Evolutionary conservation across 2,888 invertebrate genomes (phyloP).

Genomic region (Neocrepidodera transversa): DNA sequence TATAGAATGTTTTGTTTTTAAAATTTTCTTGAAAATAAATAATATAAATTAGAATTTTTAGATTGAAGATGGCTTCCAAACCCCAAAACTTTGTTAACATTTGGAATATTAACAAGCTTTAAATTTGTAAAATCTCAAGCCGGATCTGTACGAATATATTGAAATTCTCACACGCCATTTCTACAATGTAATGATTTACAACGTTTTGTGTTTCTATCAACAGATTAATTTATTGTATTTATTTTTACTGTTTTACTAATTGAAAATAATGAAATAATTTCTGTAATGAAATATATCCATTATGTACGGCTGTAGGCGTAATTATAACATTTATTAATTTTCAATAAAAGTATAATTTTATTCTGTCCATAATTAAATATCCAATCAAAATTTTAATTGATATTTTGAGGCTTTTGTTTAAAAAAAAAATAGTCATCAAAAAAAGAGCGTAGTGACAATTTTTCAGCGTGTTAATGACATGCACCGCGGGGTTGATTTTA

Average conservation of each 20-base stretch:
- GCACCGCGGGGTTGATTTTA: slow-evolving; percentile 51
- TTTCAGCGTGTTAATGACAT: slow-evolving; percentile 44
- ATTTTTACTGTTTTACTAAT: slow-evolving; percentile 19
- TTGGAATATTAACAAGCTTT: too few species aligned
- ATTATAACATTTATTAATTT: too few species aligned
- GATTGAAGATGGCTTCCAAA: too few species aligned
- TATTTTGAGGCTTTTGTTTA: neutral
- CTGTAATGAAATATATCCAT: too few species aligned
- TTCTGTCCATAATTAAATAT: neutral
- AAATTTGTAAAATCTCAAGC: neutral
- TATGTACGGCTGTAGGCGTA: too few species aligned
- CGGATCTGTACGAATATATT: neutral
- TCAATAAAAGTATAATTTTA: too few species aligned
- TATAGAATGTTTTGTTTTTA: too few species aligned
- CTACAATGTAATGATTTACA: slow-evolving; percentile 16
- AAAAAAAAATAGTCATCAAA: neutral
- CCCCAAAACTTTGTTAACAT: too few species aligned
- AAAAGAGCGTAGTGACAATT: slow-evolving; percentile 12
- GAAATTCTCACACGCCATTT: slow-evolving; percentile 8
- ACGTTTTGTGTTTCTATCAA: slow-evolving; percentile 9
- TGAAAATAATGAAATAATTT: too few species aligned
- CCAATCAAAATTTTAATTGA: slow-evolving; percentile 4
- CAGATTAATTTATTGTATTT: slow-evolving; percentile 13
- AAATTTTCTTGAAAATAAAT: too few species aligned
- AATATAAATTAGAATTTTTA: too few species aligned